phyloP scores from a whole-genome alignment of 2,888 invertebrate species.

The Tinea semifulvella region DNA sequence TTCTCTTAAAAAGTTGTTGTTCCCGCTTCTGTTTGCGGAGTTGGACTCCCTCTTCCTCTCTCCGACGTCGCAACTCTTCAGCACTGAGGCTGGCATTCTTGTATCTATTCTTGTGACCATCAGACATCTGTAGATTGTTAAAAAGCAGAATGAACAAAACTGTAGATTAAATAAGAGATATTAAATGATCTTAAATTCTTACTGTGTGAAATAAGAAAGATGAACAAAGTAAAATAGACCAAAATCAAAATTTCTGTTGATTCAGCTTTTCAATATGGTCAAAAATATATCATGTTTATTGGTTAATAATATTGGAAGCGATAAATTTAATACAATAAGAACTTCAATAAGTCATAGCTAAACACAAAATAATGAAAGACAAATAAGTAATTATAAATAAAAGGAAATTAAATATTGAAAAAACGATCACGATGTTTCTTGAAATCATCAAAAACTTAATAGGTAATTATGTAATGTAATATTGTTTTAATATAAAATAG shows the following conservation, averaged over 20 bases:
- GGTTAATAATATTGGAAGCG: no score
- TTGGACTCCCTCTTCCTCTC: constrained; percentile 97
- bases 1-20: constrained; percentile 90
- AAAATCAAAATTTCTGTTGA: background rate
- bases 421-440: no score
- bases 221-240: background rate
- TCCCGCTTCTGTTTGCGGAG: constrained; percentile 95
- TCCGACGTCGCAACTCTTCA: constrained; percentile 87
- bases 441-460: no score
- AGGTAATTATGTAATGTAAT: no score
- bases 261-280: no score
- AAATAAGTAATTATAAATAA: no score
- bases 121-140: constrained; percentile 73
- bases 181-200: background rate
- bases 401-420: no score
- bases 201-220: background rate
- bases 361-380: no score
- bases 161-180: background rate
- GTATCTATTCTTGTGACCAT: constrained; percentile 89
- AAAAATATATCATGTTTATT: no score
- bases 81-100: constrained; percentile 94
- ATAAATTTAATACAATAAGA: no score
- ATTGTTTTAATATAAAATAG: no score
- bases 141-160: background rate
- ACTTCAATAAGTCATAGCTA: no score